Percentiles rank a stretch among this genome's conserved stretches.
These are phyloP conservation scores for Sparus aurata DNA, from an alignment of 2,797 vertebrate genomes.

Conservation along the genomic window DNA sequence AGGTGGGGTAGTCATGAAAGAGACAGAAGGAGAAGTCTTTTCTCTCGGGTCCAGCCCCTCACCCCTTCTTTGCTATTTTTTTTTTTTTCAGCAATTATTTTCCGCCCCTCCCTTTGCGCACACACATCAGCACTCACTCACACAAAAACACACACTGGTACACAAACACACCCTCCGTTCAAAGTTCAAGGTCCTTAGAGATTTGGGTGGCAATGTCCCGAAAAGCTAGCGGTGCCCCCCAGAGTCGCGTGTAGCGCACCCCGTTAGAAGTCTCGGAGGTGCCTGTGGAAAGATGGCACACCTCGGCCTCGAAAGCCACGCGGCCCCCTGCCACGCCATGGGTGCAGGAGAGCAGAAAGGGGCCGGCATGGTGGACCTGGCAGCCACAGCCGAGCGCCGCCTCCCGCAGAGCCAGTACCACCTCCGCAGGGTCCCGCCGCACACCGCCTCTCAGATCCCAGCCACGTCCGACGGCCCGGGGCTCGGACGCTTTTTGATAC, in stretches of 20 bases:
- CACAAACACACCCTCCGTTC: slow-evolving; percentile 67
- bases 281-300: slow-evolving; percentile 90
- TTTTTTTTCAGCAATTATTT: slow-evolving; percentile 26
- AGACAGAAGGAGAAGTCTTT: slow-evolving; percentile 74
- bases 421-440: slow-evolving; percentile 89
- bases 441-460: slow-evolving; percentile 88
- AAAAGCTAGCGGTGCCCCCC: slow-evolving; percentile 91
- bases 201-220: slow-evolving; percentile 91
- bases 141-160: slow-evolving; percentile 54
- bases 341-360: slow-evolving; percentile 92
- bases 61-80: slow-evolving; percentile 50
- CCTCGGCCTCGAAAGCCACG: slow-evolving; percentile 91
- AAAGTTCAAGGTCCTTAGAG: slow-evolving; percentile 92
- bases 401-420: slow-evolving; percentile 89
- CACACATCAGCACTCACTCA: slow-evolving; percentile 60
- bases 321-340: slow-evolving; percentile 87
- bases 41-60: slow-evolving; percentile 80
- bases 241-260: slow-evolving; percentile 90
- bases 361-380: slow-evolving; percentile 89
- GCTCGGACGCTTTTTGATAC: slow-evolving; percentile 94
- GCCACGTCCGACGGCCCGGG: slow-evolving; percentile 93
- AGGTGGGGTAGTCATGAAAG: slow-evolving; percentile 54
- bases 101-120: slow-evolving; percentile 45
- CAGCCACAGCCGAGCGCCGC: slow-evolving; percentile 89
- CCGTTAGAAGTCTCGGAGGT: slow-evolving; percentile 87